Base-by-base conservation (phyloP, 2,113 vertebrate species). In the Cochlearius cochlearius region DNA sequence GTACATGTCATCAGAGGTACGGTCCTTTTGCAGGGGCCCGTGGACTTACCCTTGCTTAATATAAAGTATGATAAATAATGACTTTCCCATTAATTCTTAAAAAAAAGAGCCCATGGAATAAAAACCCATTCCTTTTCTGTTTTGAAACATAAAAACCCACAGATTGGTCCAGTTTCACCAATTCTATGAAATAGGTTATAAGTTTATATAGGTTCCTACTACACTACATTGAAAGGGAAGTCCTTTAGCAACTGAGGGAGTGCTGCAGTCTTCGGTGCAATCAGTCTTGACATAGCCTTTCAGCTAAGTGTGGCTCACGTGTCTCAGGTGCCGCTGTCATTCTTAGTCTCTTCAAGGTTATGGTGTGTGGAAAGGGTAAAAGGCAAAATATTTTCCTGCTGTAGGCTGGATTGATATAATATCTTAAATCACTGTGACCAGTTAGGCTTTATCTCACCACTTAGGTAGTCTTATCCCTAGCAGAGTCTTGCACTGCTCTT, bases 1-100 rank as follows among this genome's bases (percentile, higher is more conserved):
- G 7, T n/a, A 5, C 7, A 8, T 14, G 11, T 66, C 30, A 2
- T 45, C 18, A 83, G 23, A 1, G 4, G 9, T 17, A 3, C 0
- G 0, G 13, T 36, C 30, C 19, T 17, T 58, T 41, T n/a, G 34
- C 26, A 34, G 60, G 15, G n/a, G 19, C 15, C 47, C 32, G 30
- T 0, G 1, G 47, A 64, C 21, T 56, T 56, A 18, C 7, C 4
- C 20, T 74, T 43, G 63, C 21, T 36, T 85, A 43, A 45, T 45
- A 47, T 27, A 19, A 68, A 73, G 34, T 41, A 6, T 18, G 38
- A 32, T 41, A 58, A 68, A 18, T 8, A 8, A 27, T 7, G 4
- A 11, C 14, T 71, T 71, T 4, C 1, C 12, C 3, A 1, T 29
- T 3, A 66, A 9, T 66, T 22, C 11, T 60, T 72, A 8, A 0